Conservation (phyloP, 2,113 vertebrate species). For the Orientallactaga bullata region DNA sequence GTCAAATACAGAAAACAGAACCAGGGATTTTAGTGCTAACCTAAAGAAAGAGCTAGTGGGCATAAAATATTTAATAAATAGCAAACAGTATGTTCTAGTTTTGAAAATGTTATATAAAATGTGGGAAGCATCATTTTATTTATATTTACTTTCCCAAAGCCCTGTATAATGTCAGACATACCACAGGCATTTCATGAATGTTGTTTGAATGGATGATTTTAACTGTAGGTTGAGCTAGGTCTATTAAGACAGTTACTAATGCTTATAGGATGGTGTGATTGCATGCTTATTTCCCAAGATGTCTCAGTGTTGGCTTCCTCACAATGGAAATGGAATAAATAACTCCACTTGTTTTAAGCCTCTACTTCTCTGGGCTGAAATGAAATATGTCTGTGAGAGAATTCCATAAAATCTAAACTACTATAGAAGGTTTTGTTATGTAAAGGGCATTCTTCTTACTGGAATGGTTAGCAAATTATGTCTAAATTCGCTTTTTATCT, state of each 20-base stretch:
- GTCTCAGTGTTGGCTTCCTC: slow-evolving; percentile 6
- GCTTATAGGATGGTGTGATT: background rate
- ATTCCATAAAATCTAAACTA: slow-evolving; percentile 32
- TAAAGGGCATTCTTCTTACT: slow-evolving; percentile 30
- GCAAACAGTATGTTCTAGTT: background rate
- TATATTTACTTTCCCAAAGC: slow-evolving; percentile 10
- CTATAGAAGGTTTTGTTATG: background rate
- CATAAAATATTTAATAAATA: slow-evolving; percentile 9
- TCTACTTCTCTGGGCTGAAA: background rate
- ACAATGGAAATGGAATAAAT: background rate
- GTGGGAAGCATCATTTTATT: background rate
- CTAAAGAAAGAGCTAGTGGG: background rate
- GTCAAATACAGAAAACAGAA: background rate
- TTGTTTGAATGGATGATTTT: background rate
- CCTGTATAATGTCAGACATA: background rate
- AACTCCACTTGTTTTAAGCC: background rate
- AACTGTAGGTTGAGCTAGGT: background rate
- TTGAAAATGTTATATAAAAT: slow-evolving; percentile 12
- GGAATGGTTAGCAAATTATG: background rate
- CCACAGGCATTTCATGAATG: background rate
- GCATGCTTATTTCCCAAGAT: background rate
- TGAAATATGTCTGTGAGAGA: slow-evolving; percentile 26
- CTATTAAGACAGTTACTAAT: background rate
- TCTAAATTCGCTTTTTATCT: slow-evolving; percentile 28
- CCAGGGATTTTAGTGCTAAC: background rate